Base-by-base conservation (phyloP, 2,113 vertebrate species). In the Calidris pygmaea region DNA sequence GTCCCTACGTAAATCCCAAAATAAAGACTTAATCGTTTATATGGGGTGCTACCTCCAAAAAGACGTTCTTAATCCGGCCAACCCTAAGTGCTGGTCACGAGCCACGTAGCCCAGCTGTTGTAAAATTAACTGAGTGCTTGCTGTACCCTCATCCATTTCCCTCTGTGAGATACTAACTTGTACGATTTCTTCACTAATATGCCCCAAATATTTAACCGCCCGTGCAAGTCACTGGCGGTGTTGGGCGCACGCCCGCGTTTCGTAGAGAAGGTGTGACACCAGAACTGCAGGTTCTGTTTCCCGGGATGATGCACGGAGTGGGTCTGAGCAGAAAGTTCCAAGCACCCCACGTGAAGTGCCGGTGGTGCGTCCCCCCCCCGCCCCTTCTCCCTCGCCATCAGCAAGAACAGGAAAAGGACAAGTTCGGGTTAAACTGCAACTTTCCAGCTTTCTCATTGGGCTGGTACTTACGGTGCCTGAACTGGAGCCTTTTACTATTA, bases 381-480 rank as follows among this genome's bases (percentile, higher is more conserved):
- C 43, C 26, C 9, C 9, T 39, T 45, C 48, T 35, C n/a, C 58
- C n/a, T 63, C 0, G 0, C 6, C 10, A 12, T 18, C 0, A 0
- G 48, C 26, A 58, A n/a, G 21, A 60, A 32, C 0, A 0, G 13
- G 24, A 10, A 17, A 70, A 81, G 17, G 24, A 43, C 35, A 85
- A 63, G 21, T 20, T 81, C 0, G 0, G 8, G 43, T 50, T 73
- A 55, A 90, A 45, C 5, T 12, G 43, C 19, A 35, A 9, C 5
- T n/a, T 30, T 9, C 4, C 21, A 29, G 4, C n/a, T 85, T 60
- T 52, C 32, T 27, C 56, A 71, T 14, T 12, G 53, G 26, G 12
- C 30, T 13, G 12, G 48, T 15, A 48, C 53, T 89, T 45, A 30
- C 7, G 9, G 35, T 15, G 30, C 53, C 30, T 60, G 45, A 74